These are phyloP conservation scores for Drosophila tristis DNA, from an alignment of 1,140 invertebrate species.

Conservation along the genomic window DNA sequence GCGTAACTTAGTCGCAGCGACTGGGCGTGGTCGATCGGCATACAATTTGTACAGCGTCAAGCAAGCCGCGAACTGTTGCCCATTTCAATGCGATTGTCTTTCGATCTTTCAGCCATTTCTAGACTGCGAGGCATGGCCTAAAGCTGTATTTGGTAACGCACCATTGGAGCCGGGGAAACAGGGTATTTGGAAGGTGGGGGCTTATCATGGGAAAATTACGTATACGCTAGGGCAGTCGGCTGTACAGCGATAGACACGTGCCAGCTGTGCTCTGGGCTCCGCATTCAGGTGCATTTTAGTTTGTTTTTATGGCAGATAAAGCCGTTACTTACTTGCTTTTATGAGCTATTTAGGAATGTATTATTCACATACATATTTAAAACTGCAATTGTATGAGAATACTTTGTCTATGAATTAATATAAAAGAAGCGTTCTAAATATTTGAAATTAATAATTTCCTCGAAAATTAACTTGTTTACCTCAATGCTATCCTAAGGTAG, in stretches of 20 bases:
- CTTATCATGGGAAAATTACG: slow-evolving; percentile 26
- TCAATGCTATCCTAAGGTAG: too few species aligned
- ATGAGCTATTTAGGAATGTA: too few species aligned
- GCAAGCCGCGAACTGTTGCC: slow-evolving; percentile 13
- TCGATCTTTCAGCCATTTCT: slow-evolving; percentile 8
- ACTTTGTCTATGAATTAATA: too few species aligned
- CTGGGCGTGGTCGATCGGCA: slow-evolving; percentile 30
- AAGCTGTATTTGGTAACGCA: slow-evolving; percentile 9
- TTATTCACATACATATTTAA: too few species aligned
- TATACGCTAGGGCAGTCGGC: slow-evolving; percentile 6
- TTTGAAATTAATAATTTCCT: too few species aligned
- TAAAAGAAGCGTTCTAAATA: too few species aligned
- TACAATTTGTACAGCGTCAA: slow-evolving; percentile 10
- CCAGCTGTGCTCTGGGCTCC: slow-evolving; percentile 8
- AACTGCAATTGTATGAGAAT: too few species aligned
- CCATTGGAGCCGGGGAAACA: too few species aligned
- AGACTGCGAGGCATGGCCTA: slow-evolving; percentile 4
- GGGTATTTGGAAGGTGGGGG: background rate
- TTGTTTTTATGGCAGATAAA: slow-evolving; percentile 10
- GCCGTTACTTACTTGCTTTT: background rate
- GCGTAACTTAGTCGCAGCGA: slow-evolving; percentile 22
- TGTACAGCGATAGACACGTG: slow-evolving; percentile 2
- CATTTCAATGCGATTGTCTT: slow-evolving; percentile 38
- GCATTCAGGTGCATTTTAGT: slow-evolving; percentile 5
- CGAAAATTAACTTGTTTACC: too few species aligned